A percentile compares a stretch with the other conserved stretches of the same genome.
Evolutionary conservation across 1,140 invertebrate species (phyloP).

Genomic region (Maniola jurtina): DNA sequence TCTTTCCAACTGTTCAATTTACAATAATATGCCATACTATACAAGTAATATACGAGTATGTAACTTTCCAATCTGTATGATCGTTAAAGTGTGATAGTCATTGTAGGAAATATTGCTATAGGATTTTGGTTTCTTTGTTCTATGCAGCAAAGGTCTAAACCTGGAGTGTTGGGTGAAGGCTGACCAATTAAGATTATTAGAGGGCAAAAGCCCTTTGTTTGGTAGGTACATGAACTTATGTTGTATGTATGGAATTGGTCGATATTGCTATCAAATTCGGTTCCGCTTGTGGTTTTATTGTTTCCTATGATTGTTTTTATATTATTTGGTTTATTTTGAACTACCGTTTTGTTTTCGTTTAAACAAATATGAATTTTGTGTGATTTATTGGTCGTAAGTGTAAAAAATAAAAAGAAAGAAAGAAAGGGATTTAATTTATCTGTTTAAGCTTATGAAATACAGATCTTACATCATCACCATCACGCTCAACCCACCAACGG

Average conservation of each 20-base stretch:
- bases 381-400: no score
- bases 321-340: neutral
- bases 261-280: slow-evolving; percentile 20
- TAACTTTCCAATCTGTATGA: neutral
- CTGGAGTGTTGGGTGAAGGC: slow-evolving; percentile 26
- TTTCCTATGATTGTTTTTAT: slow-evolving; percentile 17
- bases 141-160: neutral
- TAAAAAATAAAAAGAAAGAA: no score
- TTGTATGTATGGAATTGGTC: slow-evolving; percentile 2
- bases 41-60: no score
- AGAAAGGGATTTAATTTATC: no score
- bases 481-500: no score
- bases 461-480: no score
- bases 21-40: no score
- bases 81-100: neutral
- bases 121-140: slow-evolving; percentile 5
- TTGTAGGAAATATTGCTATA: neutral
- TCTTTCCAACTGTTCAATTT: no score
- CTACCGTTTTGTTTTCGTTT: no score
- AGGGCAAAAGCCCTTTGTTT: slow-evolving; percentile 33
- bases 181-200: slow-evolving; percentile 65
- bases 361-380: no score
- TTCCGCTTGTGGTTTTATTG: slow-evolving; percentile 15
- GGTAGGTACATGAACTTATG: slow-evolving; percentile 5
- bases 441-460: no score